These are phyloP conservation scores for Drosophila sulfurigaster DNA, from an alignment of 1,140 invertebrate genomes.

Conservation along the genomic window DNA sequence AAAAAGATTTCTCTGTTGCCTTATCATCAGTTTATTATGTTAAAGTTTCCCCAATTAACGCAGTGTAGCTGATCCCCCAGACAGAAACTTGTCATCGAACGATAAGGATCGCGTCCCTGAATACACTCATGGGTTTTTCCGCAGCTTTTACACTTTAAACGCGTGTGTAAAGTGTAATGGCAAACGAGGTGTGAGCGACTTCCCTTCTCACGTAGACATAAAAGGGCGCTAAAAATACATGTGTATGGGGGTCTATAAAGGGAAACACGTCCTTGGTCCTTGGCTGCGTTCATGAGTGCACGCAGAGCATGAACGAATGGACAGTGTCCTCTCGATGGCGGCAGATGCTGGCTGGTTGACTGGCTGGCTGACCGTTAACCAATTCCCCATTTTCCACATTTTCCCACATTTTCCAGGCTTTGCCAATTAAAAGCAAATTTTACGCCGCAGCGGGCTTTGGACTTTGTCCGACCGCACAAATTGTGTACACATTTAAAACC, in stretches of 20 bases:
- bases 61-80: slow-evolving; percentile 19
- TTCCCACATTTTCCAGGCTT: slow-evolving; percentile 36
- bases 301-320: slow-evolving; percentile 16
- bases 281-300: slow-evolving; percentile 15
- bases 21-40: slow-evolving; percentile 25
- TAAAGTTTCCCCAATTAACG: slow-evolving; percentile 3
- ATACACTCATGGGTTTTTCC: neutral
- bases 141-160: slow-evolving; percentile 15
- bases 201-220: slow-evolving; percentile 18
- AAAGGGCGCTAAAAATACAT: slow-evolving; percentile 70
- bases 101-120: slow-evolving; percentile 30
- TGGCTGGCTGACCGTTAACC: slow-evolving; percentile 22
- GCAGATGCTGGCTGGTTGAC: neutral
- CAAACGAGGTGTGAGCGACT: slow-evolving; percentile 34
- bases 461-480: slow-evolving; percentile 37
- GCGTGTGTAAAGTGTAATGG: slow-evolving; percentile 47
- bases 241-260: slow-evolving; percentile 30
- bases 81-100: slow-evolving; percentile 23
- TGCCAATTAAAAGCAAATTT: slow-evolving; percentile 79
- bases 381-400: slow-evolving; percentile 22
- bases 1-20: slow-evolving; percentile 40
- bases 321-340: neutral
- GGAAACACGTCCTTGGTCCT: slow-evolving; percentile 36
- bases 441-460: slow-evolving; percentile 39
- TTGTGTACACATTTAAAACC: slow-evolving; percentile 22